A percentile compares a stretch with the other conserved stretches of the same genome.
phyloP scores from a whole-genome alignment of 2,888 invertebrate species.

The Heliconius ismenius region DNA sequence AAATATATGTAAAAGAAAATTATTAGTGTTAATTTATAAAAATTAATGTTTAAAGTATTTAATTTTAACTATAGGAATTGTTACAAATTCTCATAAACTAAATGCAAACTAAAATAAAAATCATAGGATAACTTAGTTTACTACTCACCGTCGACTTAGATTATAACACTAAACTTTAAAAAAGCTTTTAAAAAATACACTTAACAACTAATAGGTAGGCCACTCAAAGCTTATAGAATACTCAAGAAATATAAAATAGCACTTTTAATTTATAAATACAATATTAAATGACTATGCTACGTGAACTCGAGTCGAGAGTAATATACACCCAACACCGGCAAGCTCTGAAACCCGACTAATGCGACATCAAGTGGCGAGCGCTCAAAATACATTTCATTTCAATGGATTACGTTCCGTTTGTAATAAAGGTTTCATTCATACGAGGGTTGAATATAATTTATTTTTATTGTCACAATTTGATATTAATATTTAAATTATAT shows the following conservation, averaged over 20 bases:
- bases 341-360: slow-evolving; percentile 79
- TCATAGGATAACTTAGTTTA: slow-evolving; percentile 26
- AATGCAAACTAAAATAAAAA: slow-evolving; percentile 2
- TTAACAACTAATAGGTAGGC: slow-evolving; percentile 53
- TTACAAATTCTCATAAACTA: neutral
- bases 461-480: slow-evolving; percentile 9
- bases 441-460: slow-evolving; percentile 11
- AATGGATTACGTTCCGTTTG: slow-evolving; percentile 39
- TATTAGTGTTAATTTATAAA: too few species aligned
- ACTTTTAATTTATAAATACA: slow-evolving; percentile 45
- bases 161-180: slow-evolving; percentile 50
- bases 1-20: neutral
- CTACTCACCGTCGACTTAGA: slow-evolving; percentile 67
- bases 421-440: slow-evolving; percentile 34
- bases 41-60: too few species aligned
- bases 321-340: slow-evolving; percentile 66
- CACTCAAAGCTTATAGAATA: slow-evolving; percentile 53
- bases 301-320: slow-evolving; percentile 66
- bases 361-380: slow-evolving; percentile 59
- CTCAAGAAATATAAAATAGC: slow-evolving; percentile 39
- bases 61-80: too few species aligned
- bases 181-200: slow-evolving; percentile 54
- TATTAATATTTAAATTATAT: neutral
- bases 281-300: slow-evolving; percentile 64
- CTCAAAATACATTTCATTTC: slow-evolving; percentile 60